Evolutionary conservation across 2,797 vertebrate genomes (phyloP).

Genomic region (Limosa lapponica): DNA sequence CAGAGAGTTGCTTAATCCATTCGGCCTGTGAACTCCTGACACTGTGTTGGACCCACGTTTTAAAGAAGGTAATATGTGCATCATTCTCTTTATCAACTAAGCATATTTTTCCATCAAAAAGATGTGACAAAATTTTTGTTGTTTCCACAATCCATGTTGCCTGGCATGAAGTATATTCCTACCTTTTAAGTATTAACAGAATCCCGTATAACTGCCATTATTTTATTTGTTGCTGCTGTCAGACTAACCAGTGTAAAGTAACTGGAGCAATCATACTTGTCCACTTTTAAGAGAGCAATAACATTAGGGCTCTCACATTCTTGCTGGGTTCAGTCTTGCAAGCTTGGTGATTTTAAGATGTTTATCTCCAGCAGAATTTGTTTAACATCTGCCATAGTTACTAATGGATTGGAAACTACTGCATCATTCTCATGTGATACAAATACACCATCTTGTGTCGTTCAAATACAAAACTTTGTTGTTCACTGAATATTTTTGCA

Average conservation of each 20-base stretch:
- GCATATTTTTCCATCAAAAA: not conserved
- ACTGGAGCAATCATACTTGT: not conserved
- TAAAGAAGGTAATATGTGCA: not conserved
- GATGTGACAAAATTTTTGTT: not conserved
- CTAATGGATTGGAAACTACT: not conserved
- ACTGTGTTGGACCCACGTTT: not conserved
- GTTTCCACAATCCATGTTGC: not conserved
- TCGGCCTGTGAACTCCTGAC: not conserved
- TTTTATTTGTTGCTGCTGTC: not conserved
- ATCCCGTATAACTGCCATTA: not conserved
- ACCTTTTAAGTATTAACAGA: not conserved
- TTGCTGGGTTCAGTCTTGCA: not conserved
- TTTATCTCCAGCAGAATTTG: not conserved
- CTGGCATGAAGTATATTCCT: not conserved
- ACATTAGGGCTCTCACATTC: not conserved
- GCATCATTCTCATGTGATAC: not conserved
- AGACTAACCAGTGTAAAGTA: not conserved
- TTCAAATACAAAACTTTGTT: not conserved
- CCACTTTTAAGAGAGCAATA: not conserved
- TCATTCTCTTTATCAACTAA: not conserved
- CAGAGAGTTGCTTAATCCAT: not conserved
- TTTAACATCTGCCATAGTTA: not conserved
- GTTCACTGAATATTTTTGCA: not conserved
- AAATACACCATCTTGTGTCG: not conserved
- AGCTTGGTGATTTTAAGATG: not conserved